Conservation (phyloP, 1,140 invertebrate genomes). For the Trichonephila inaurata region DNA sequence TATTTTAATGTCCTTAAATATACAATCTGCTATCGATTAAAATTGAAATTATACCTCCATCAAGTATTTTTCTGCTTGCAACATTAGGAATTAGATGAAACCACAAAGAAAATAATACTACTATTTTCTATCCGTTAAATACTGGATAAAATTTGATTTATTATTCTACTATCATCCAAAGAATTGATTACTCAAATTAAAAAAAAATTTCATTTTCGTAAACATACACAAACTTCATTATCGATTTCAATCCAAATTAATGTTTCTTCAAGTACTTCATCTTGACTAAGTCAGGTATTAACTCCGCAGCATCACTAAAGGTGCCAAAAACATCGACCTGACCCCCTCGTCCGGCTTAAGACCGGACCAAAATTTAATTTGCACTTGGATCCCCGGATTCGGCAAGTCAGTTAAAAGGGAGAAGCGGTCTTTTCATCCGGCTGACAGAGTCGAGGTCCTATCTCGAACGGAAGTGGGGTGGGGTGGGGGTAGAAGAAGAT, state of each 20-base stretch:
- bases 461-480: not conserved
- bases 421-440: constrained; percentile 14
- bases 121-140: too few species aligned
- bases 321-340: not conserved
- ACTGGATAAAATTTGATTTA: too few species aligned
- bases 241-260: not conserved
- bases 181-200: too few species aligned
- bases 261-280: not conserved
- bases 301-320: not conserved
- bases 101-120: too few species aligned
- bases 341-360: not conserved
- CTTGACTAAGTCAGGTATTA: not conserved
- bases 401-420: not conserved
- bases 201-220: too few species aligned
- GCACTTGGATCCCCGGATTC: constrained; percentile 29
- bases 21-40: too few species aligned
- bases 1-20: too few species aligned
- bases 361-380: constrained; percentile 47
- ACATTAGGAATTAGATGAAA: too few species aligned
- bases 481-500: constrained; percentile 48
- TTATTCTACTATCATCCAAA: too few species aligned
- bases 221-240: not conserved
- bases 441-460: constrained; percentile 35
- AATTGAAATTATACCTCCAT: too few species aligned
- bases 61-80: too few species aligned